Base-by-base conservation (phyloP, 2,888 invertebrate genomes). In the Branchinecta sandiegonensis region DNA sequence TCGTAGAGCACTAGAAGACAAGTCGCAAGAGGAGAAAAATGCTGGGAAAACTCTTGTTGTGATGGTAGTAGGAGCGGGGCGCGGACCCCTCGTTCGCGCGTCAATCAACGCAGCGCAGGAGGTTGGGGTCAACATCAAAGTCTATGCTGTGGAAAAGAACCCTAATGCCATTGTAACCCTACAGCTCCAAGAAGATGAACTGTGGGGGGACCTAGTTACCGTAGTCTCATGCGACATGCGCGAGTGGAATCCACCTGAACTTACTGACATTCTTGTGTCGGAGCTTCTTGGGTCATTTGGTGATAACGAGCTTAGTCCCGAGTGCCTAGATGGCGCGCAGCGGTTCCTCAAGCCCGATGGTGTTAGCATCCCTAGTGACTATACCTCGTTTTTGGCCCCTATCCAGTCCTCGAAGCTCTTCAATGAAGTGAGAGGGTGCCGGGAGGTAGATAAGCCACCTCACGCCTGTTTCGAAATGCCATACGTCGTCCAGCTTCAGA, bases 141-240 rank as follows among this genome's bases (percentile, higher is more conserved):
- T 97, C 11, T 93, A 92, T 78, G 96, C 95, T 9, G 90, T 99
- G 8, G 99, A 99, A 78, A 99, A 99, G 78, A 99, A 99, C 81
- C 91, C 94, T 0, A 94, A 91, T 79, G 97, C 99, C 48, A 85
- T 96, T 56, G 86, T 90, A 66, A 91, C 93, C 10, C 79, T 92
- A 37, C 83, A 84, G 64, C 86, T 88, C 12, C 83, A 89, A 74
- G 85, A 87, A 67, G 82, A 85, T 65, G 89, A 89, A 74, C 82
- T 89, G 70, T 93, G 92, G 91, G 81, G 83, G 14, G 84, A 85
- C 68, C 81, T 84, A 73, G 90, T 94, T 0, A 85, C 84, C 4
- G 85, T 94, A 4, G 83, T 92, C 64, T 85, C 88, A 4, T 85
- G 86, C 69, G 94, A 94, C 77, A 94, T 94, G 94, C 82, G 94